Conservation (phyloP, 2,113 vertebrate genomes). For the Chaetura pelagica region DNA sequence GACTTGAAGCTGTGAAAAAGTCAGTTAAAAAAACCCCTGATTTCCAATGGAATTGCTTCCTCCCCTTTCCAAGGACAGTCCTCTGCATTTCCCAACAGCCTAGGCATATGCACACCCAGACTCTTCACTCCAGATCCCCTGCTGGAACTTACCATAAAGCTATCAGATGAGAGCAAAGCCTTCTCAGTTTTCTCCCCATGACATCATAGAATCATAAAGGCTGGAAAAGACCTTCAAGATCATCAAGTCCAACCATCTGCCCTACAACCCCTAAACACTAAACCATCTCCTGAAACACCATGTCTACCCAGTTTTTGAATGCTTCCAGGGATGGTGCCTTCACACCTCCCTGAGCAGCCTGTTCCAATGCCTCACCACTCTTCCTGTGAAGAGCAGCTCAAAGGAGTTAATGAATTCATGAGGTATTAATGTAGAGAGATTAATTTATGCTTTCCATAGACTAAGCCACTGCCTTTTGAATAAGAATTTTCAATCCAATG, state of each 20-base stretch:
- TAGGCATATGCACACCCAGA: fast-evolving
- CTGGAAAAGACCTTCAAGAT: too few relatives aligned
- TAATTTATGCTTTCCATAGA: background rate
- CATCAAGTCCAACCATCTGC: too few relatives aligned
- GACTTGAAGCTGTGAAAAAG: background rate
- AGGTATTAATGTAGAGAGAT: background rate
- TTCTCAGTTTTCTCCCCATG: fast-evolving
- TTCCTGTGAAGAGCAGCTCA: background rate
- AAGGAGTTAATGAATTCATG: background rate
- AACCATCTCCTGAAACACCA: too few relatives aligned
- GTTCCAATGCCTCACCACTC: too few relatives aligned
- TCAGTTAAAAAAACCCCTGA: background rate
- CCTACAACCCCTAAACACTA: too few relatives aligned
- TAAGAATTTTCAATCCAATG: background rate
- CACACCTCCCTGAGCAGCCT: too few relatives aligned
- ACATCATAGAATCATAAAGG: background rate
- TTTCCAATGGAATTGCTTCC: background rate
- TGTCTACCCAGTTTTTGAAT: too few relatives aligned
- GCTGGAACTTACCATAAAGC: background rate
- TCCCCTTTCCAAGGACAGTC: background rate
- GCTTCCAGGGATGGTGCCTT: too few relatives aligned
- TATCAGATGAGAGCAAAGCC: background rate
- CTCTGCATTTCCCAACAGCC: background rate
- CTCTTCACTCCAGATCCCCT: background rate
- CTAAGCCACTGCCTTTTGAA: background rate